These are phyloP conservation scores for Meteorus sp. DNA, from an alignment of 1,140 invertebrate species.

Conservation along the genomic window DNA sequence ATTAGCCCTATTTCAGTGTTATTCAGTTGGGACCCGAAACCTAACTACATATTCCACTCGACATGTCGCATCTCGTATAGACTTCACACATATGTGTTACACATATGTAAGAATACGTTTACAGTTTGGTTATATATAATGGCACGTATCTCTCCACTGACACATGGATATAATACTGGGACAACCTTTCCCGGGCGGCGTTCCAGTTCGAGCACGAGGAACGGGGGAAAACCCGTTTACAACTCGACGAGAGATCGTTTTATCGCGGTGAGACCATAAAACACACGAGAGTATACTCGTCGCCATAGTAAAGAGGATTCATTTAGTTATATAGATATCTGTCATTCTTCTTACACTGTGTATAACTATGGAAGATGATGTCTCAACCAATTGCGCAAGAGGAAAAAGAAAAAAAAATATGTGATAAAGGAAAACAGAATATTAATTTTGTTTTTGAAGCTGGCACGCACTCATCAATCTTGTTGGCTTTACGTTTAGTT, in stretches of 20 bases:
- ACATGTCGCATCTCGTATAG: not conserved
- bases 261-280: conserved; percentile 31
- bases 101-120: not conserved
- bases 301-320: conserved; percentile 10
- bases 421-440: too few relatives aligned
- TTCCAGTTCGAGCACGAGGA: conserved; percentile 20
- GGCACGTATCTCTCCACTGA: not conserved
- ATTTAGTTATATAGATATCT: too few relatives aligned
- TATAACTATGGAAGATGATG: too few relatives aligned
- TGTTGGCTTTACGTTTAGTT: too few relatives aligned
- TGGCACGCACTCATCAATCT: too few relatives aligned
- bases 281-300: conserved; percentile 12
- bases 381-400: too few relatives aligned
- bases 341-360: too few relatives aligned
- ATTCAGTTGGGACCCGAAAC: conserved; percentile 17
- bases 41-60: conserved; percentile 21
- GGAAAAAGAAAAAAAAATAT: too few relatives aligned
- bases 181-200: conserved; percentile 4
- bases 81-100: too few relatives aligned
- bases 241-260: conserved; percentile 26
- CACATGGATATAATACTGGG: conserved; percentile 2
- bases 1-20: conserved; percentile 21
- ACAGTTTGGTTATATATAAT: not conserved
- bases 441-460: too few relatives aligned
- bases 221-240: conserved; percentile 30